Evolutionary conservation across 2,113 vertebrate genomes (phyloP).

Genomic region (Nipponia nippon): DNA sequence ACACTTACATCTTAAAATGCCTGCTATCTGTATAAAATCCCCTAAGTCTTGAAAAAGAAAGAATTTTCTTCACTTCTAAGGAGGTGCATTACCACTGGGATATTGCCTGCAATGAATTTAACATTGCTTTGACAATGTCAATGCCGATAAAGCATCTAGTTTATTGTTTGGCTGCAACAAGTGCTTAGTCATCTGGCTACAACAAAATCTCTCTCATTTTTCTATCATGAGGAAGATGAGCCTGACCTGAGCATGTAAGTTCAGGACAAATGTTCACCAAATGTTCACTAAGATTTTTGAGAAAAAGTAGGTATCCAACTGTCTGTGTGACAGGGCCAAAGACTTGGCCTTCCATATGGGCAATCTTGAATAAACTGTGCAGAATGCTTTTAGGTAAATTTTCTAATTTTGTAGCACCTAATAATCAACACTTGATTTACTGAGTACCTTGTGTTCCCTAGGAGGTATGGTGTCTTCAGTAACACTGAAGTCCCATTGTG

Average conservation of each 20-base stretch:
- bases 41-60: neutral
- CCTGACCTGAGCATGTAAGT: neutral
- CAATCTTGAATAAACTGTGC: neutral
- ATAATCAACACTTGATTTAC: neutral
- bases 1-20: neutral
- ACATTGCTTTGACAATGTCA: neutral
- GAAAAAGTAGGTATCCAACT: neutral
- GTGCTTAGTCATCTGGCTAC: neutral
- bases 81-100: neutral
- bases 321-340: neutral
- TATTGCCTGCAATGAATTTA: neutral
- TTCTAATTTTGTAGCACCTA: neutral
- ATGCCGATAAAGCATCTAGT: neutral
- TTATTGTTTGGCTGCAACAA: neutral
- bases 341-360: accelerated
- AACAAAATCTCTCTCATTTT: neutral
- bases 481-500: neutral
- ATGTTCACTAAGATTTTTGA: neutral
- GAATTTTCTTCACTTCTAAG: neutral
- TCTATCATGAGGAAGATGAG: neutral
- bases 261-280: neutral
- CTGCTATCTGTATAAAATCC: neutral
- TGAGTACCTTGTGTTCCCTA: neutral
- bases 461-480: accelerated
- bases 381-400: neutral